These are phyloP conservation scores for Gambusia holbrooki DNA, from an alignment of 2,113 vertebrate species.

Conservation along the genomic window DNA sequence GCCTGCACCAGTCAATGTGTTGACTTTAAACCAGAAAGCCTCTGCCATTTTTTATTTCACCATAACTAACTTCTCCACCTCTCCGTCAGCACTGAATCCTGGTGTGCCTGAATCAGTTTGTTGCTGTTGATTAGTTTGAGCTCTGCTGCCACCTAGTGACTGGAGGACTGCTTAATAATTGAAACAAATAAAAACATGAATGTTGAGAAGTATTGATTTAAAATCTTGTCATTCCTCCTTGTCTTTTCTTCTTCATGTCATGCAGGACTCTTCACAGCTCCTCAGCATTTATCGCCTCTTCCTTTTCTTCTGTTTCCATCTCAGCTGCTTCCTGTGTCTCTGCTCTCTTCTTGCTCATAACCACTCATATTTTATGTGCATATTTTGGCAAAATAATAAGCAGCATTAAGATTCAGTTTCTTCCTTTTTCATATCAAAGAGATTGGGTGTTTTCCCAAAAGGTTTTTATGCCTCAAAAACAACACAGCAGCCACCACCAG, in stretches of 20 bases:
- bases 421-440: constrained; percentile 1
- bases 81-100: no score
- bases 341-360: not conserved
- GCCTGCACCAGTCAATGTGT: no score
- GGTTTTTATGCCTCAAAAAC: constrained; percentile 1
- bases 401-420: constrained; percentile 5
- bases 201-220: constrained; percentile 44
- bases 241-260: not conserved
- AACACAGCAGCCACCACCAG: not conserved
- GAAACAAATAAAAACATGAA: no score
- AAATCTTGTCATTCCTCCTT: constrained; percentile 21
- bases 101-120: no score
- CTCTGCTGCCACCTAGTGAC: no score
- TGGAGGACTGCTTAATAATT: no score
- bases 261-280: not conserved
- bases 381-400: constrained; percentile 1
- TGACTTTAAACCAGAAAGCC: no score
- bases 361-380: not conserved
- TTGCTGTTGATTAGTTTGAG: no score
- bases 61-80: no score
- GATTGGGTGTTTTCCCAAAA: not conserved
- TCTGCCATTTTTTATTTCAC: no score
- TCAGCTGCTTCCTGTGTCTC: not conserved
- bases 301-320: not conserved
- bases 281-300: not conserved